A percentile compares a stretch with the other conserved stretches of the same genome.
These are phyloP conservation scores for Diadromus collaris DNA, from an alignment of 2,888 invertebrate genomes.

Conservation along the genomic window DNA sequence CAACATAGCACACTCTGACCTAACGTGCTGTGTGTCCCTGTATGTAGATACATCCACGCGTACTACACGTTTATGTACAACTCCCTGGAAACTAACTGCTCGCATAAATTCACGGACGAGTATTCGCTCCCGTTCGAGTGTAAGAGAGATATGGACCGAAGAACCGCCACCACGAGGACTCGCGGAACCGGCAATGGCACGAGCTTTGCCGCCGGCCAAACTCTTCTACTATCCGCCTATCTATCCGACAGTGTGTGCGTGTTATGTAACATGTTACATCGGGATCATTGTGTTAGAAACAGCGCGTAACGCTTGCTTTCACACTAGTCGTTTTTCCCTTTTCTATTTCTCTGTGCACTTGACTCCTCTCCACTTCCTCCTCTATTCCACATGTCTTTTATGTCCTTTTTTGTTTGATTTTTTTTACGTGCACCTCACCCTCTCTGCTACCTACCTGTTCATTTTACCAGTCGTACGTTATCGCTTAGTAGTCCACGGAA, in stretches of 20 bases:
- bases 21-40: conserved; percentile 12
- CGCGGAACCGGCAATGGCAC: conserved; percentile 32
- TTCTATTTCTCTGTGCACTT: conserved; percentile 23
- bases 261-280: background rate
- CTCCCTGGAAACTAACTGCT: conserved; percentile 66
- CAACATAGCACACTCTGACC: conserved; percentile 23
- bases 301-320: conserved; percentile 11
- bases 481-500: conserved; percentile 35
- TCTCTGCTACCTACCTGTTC: conserved; percentile 34
- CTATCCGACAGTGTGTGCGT: conserved; percentile 4
- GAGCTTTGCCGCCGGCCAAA: conserved; percentile 46
- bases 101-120: conserved; percentile 71
- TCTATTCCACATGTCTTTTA: background rate
- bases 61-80: conserved; percentile 34
- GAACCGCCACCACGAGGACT: conserved; percentile 44
- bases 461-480: conserved; percentile 44
- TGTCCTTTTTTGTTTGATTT: conserved; percentile 21
- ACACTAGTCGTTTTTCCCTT: conserved; percentile 9
- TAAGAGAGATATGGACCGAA: conserved; percentile 72
- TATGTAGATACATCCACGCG: conserved; percentile 7
- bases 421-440: conserved; percentile 36
- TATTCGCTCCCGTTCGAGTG: conserved; percentile 68
- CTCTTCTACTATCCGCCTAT: conserved; percentile 26
- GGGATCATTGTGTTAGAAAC: conserved; percentile 5
- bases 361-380: conserved; percentile 9